phyloP scores from a whole-genome alignment of 2,797 vertebrate species.

The Agapornis canus region DNA sequence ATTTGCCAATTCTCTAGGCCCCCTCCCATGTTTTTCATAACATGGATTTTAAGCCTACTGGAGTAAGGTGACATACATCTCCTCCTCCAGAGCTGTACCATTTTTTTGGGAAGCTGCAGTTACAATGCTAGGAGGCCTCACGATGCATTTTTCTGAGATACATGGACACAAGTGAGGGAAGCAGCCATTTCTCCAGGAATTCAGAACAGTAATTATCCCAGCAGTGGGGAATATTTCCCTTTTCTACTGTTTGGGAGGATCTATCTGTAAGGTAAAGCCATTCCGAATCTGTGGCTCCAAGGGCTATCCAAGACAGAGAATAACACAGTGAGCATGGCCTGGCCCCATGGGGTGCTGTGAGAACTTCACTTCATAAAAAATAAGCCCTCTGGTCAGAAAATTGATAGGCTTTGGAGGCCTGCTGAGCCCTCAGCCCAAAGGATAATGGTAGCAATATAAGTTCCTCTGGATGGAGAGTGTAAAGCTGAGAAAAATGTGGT shows the following conservation, averaged over 20 bases:
- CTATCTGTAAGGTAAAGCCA: not conserved
- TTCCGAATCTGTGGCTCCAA: slow-evolving; percentile 1
- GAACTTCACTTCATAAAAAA: slow-evolving; percentile 67
- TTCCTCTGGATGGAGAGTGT: slow-evolving; percentile 20
- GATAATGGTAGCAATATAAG: slow-evolving; percentile 54
- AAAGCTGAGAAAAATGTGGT: slow-evolving; percentile 58
- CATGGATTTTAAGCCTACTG: not conserved
- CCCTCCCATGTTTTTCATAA: not conserved
- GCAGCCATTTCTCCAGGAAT: slow-evolving; percentile 15
- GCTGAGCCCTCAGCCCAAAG: slow-evolving; percentile 55
- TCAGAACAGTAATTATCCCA: slow-evolving; percentile 24
- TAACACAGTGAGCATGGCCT: not conserved
- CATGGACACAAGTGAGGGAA: not conserved
- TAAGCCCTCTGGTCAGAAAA: slow-evolving; percentile 59
- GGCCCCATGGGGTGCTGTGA: slow-evolving; percentile 38
- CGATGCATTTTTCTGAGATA: not conserved
- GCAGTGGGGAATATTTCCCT: slow-evolving; percentile 3
- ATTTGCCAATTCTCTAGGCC: not conserved
- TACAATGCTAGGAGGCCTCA: not conserved
- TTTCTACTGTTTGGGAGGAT: not conserved
- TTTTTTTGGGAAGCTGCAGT: not conserved
- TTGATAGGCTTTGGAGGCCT: slow-evolving; percentile 51
- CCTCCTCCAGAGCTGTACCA: not conserved
- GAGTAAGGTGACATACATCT: not conserved
- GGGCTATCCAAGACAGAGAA: not conserved